These are phyloP conservation scores for Zaprionus africanus DNA, from an alignment of 1,140 invertebrate genomes.

Conservation along the genomic window DNA sequence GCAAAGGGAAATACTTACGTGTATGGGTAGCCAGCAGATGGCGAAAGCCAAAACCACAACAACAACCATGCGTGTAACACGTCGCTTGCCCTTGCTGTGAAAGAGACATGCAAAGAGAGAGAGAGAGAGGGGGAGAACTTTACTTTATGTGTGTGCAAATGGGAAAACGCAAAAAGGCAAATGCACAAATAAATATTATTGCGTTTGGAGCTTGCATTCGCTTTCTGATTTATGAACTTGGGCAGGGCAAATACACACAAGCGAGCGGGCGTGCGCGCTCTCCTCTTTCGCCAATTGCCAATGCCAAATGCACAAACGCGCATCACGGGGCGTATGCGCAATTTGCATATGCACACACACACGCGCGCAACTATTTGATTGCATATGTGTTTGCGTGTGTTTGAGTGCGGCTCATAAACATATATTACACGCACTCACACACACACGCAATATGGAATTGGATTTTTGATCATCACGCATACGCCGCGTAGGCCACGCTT, in stretches of 20 bases:
- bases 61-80: conserved; percentile 96
- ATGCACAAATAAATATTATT: conserved; percentile 24
- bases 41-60: conserved; percentile 98
- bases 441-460: conserved; percentile 34
- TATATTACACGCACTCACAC: conserved; percentile 13
- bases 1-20: conserved; percentile 86
- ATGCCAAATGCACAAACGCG: conserved; percentile 30
- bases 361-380: neutral
- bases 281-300: conserved; percentile 23
- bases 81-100: conserved; percentile 91
- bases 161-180: conserved; percentile 3
- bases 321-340: conserved; percentile 38
- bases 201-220: conserved; percentile 26
- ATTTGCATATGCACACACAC: conserved; percentile 41
- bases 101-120: neutral
- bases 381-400: neutral
- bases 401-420: conserved; percentile 3
- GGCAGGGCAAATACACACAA: conserved; percentile 13
- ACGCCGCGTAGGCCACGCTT: conserved; percentile 36
- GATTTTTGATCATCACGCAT: conserved; percentile 49
- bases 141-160: conserved; percentile 4
- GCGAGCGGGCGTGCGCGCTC: too few relatives aligned
- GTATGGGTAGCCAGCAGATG: conserved; percentile 97
- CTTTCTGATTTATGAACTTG: conserved; percentile 59
- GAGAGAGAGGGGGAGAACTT: neutral